Evolutionary conservation across 2,888 invertebrate species (phyloP).

Genomic region (Drosophila mimica): DNA sequence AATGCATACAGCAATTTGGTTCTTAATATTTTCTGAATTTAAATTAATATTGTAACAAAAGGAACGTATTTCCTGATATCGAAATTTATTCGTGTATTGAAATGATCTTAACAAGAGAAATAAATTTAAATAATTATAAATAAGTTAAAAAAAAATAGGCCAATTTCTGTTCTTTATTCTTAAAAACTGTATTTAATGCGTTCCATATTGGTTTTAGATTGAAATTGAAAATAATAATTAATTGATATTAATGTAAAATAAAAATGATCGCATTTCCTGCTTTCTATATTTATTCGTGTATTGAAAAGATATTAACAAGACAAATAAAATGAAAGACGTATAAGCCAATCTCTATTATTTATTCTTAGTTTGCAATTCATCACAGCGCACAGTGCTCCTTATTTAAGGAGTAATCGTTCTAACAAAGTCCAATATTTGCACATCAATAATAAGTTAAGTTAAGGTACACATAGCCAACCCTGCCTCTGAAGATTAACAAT

Average conservation of each 20-base stretch:
- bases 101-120: background rate
- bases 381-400: constrained; percentile 24
- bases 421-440: constrained; percentile 6
- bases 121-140: background rate
- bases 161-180: background rate
- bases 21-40: background rate
- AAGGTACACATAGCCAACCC: constrained; percentile 85
- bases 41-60: background rate
- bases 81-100: background rate
- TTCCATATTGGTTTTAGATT: background rate
- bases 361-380: constrained; percentile 1
- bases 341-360: background rate
- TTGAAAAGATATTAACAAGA: background rate
- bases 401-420: constrained; percentile 7
- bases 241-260: background rate
- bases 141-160: background rate
- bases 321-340: background rate
- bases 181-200: background rate
- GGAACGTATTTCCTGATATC: background rate
- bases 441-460: background rate
- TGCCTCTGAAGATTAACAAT: constrained; percentile 90
- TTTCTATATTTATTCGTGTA: background rate
- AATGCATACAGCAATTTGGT: background rate
- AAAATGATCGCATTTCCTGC: background rate
- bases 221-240: background rate